phyloP scores from a whole-genome alignment of 2,113 vertebrate species.

The Tragulus kanchil region DNA sequence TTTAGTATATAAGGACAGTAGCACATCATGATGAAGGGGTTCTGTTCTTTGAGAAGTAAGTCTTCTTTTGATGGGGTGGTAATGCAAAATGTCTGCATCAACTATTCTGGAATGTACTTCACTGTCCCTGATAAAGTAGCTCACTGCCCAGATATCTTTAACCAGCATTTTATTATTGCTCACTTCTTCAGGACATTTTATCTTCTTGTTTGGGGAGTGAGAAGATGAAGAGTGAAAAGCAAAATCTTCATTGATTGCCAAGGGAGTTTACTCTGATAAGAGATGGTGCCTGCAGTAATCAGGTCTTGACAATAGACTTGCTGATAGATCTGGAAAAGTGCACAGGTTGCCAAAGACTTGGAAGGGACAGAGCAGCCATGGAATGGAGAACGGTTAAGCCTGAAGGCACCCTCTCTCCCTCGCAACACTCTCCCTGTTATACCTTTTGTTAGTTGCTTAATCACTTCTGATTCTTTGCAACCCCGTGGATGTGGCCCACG shows the following conservation, averaged over 20 bases:
- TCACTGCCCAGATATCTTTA: neutral
- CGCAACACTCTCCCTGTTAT: neutral
- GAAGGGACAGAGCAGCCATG: neutral
- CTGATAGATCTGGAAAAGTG: neutral
- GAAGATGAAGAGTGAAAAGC: neutral
- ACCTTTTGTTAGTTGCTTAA: neutral
- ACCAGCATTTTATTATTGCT: neutral
- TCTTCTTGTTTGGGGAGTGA: constrained; percentile 20
- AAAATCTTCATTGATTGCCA: neutral
- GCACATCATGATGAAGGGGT: neutral
- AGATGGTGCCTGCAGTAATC: neutral
- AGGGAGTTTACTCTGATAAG: neutral
- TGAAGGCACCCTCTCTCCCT: neutral
- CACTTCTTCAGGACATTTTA: neutral
- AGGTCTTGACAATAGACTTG: neutral
- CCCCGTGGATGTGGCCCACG: neutral
- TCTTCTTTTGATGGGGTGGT: too few species aligned
- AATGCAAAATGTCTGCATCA: neutral
- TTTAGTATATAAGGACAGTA: neutral
- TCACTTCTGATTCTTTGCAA: neutral
- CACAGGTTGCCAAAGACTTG: neutral
- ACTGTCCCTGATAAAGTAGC: neutral
- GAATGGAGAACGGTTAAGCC: neutral
- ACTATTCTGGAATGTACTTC: neutral
- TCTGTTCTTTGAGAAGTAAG: neutral